phyloP scores from a whole-genome alignment of 2,888 invertebrate species.

The Dyspetes luteomarginatus region DNA sequence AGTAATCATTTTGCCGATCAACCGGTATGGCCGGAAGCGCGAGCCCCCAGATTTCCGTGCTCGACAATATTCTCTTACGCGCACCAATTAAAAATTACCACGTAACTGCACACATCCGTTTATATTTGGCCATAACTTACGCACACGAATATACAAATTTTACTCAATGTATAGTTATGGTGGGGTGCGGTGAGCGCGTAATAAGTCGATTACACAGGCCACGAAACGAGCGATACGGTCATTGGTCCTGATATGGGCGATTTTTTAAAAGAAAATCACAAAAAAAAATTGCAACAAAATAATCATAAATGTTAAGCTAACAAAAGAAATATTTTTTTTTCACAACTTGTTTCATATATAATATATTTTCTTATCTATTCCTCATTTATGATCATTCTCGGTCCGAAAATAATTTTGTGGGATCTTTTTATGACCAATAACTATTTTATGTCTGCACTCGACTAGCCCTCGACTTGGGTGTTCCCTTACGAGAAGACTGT shows the following conservation, averaged over 20 bases:
- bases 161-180: background rate
- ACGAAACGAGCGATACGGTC: background rate
- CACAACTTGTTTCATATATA: no score
- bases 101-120: constrained; percentile 1
- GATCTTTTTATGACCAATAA: no score
- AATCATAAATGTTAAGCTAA: no score
- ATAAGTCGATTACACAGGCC: background rate
- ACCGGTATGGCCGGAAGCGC: constrained; percentile 21
- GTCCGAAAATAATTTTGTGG: no score
- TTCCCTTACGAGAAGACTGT: no score
- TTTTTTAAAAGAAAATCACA: no score
- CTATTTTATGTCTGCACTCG: no score
- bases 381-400: no score
- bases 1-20: constrained; percentile 23
- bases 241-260: background rate
- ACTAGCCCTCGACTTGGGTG: no score
- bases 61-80: constrained; percentile 21
- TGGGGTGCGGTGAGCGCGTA: background rate
- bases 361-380: no score
- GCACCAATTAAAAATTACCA: constrained; percentile 8
- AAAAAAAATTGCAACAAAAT: background rate
- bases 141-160: background rate
- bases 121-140: background rate
- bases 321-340: no score
- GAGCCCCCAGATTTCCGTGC: constrained; percentile 1